These are phyloP conservation scores for Synaphobranchus kaupii DNA, from an alignment of 2,797 vertebrate species.

Conservation along the genomic window DNA sequence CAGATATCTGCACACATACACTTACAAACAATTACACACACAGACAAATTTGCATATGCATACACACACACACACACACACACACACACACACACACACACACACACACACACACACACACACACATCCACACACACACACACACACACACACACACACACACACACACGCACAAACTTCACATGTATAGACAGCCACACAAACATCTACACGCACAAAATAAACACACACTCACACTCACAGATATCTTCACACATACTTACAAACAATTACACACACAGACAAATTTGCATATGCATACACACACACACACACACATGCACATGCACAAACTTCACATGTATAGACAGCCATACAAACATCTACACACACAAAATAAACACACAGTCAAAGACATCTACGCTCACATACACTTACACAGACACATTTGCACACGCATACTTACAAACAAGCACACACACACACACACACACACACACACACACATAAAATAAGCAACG, in stretches of 20 bases:
- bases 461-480: background rate
- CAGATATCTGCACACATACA: background rate
- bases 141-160: background rate
- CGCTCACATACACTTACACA: background rate
- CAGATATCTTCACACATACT: too few species aligned
- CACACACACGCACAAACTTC: background rate
- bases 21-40: background rate
- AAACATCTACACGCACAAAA: too few species aligned
- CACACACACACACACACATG: background rate
- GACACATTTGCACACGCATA: background rate
- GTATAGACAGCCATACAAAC: background rate
- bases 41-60: background rate
- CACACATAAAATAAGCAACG: background rate
- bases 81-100: constrained; percentile 14
- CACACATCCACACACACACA: background rate
- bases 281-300: background rate
- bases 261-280: too few species aligned
- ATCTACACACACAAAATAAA: background rate
- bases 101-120: too few species aligned
- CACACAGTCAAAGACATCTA: background rate
- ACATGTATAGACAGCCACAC: too few species aligned
- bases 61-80: background rate
- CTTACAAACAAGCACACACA: constrained; percentile 3
- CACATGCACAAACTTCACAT: too few species aligned
- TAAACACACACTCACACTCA: background rate